Base-by-base conservation (phyloP, 2,797 vertebrate species). In the Babyrousa celebensis region DNA sequence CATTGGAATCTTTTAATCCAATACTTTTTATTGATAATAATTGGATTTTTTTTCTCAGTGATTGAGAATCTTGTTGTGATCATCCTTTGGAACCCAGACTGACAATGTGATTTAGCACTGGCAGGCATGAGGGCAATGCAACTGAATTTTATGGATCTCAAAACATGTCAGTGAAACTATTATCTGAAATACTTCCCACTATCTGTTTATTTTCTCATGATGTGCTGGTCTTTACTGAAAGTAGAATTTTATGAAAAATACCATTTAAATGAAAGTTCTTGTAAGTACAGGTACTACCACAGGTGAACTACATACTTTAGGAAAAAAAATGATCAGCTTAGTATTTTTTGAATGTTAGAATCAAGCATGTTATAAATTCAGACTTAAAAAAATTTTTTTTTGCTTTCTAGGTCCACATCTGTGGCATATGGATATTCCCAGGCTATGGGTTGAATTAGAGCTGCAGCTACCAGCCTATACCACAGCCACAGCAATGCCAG, bases 121-220 rank as follows among this genome's bases (percentile, higher is more conserved):
- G 23, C 60, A 62, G 36, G 12, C n/a, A 7, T 20, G 8, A 63
- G n/a, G 20, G 21, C 72, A 70, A 62, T 36, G 43, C 1, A 43
- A 2, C 60, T 63, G 15, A 62, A 68, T 94, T 85, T 93, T 92
- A 75, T 88, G 16, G 20, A 71, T 71, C 43, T 60, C 77, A 86
- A 71, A 96, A 70, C 27, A 71, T 12, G 70, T 40, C 21, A 67
- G 32, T 12, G 52, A 71, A 92, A 85, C 23, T 71, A 16, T 43
- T 89, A 91, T 75, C 78, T 89, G 85, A 94, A 95, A 6, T 68
- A 92, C 74, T 95, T 96, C 54, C 68, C 68, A 70, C 21, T n/a
- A 12, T 67, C 58, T 54, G 9, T 56, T 85, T 95, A 6, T 91
- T 74, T 89, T 94, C 48, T 91, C 40, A 32, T 23, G 85, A 43